Base-by-base conservation (phyloP, 2,888 invertebrate species). In the Ochropacha duplaris region DNA sequence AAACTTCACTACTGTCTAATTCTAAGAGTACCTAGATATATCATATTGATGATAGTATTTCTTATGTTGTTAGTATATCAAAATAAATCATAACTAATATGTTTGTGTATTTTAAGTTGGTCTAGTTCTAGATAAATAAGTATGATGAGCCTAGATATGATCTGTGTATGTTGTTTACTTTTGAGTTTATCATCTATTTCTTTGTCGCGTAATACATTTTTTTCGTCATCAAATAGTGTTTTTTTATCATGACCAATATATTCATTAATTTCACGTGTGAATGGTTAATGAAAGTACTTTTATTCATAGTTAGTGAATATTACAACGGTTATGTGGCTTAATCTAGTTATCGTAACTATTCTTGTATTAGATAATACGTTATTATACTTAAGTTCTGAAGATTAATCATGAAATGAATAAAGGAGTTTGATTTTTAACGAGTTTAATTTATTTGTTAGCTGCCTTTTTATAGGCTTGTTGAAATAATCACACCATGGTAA, bases 311-410 rank as follows among this genome's bases (percentile, higher is more conserved):
- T 70, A 71, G 68, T 71, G 63, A 72, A 69, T 72, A 62, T 61
- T 56, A 68, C 54, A 54, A 54, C 56, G 56, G 50, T 68, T 59
- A 72, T 64, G 61, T 54, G 61, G 63, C 68, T 73, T 76, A 69
- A 68, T 62, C 67, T 66, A 68, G 64, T 50, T 64, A 56, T 63
- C 51, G 62, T 72, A 71, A 78, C 72, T 72, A 67, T 65, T 66
- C 74, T 76, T 80, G 84, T 85, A 83, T 84, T 82, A 85, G 75
- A 72, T 66, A 77, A 79, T 81, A 81, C 75, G 78, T 85, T 81
- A 81, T 63, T 76, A 72, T 65, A 72, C 66, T 76, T 83, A 81
- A 79, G 76, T 72, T 74, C 69, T 70, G 69, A 68, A 59, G 52
- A 31, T 31, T 71, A 68, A 72, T 80, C 66, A 71, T 65, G 69